Base-by-base conservation (phyloP, 2,113 vertebrate species). In the Caloenas nicobarica region DNA sequence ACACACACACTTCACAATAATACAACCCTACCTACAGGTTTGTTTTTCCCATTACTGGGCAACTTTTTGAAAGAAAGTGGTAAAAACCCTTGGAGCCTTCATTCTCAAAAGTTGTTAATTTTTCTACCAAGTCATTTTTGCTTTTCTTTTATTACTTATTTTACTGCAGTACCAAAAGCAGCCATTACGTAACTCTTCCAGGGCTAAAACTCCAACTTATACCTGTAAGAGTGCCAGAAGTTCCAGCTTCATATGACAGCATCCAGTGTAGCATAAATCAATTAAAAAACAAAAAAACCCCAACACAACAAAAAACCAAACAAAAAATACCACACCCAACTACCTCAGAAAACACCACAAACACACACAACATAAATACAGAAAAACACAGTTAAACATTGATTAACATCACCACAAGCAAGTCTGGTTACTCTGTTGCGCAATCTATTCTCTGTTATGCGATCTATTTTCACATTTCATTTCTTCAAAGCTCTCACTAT, bases 311-410 rank as follows among this genome's bases (percentile, higher is more conserved):
- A 50, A 38, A 78, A 21, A 5, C 8, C 15, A 76, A 42, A 65
- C 21, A 9, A 18, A 54, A 12, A 54, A 46, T n/a, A 34, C 1
- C 3, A 48, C 36, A 42, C 6, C 5, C 16, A 70, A 51, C 50
- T 25, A 51, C 16, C 10, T 28, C 0, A 0, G 38, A 51, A 58
- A 56, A 10, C 16, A n/a, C 26, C n/a, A 19, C 4, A 25, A 0
- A 5, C 48, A 50, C 51, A 10, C 9, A 57, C 40, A 15, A 36
- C 12, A 16, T 3, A 68, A n/a, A 65, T 15, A 38, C 1, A 22
- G 11, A 38, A 26, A 50, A 19, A 31, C 16, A 76, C 9, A 33
- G 24, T 7, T 56, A 26, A 69, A 48, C 6, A 33, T 7, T 23
- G 7, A 50, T 64, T 78, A 70, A 78, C 16, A 56, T 4, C 53